Percentiles rank a stretch among this genome's conserved stretches.
These are phyloP conservation scores for Heteromyza rotundicornis DNA, from an alignment of 2,888 invertebrate genomes.

Conservation along the genomic window DNA sequence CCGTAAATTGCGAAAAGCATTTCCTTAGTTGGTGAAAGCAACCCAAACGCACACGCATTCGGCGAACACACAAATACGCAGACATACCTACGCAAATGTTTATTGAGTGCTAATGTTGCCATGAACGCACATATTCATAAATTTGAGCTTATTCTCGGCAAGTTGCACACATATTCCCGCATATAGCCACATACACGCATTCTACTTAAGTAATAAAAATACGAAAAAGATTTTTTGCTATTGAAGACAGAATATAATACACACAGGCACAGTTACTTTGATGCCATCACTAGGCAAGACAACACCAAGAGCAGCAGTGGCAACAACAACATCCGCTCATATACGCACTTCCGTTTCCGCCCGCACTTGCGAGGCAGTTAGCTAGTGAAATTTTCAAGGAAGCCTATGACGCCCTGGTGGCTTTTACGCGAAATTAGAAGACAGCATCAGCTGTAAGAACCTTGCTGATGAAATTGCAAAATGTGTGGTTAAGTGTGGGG, in stretches of 20 bases:
- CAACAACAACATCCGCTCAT: constrained; percentile 3
- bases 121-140: not conserved
- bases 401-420: not conserved
- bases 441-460: no score
- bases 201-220: no score
- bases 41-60: constrained; percentile 16
- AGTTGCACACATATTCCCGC: not conserved
- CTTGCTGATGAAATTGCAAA: no score
- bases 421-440: no score
- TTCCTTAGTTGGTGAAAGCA: no score
- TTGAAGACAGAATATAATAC: no score
- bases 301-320: no score
- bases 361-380: not conserved
- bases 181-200: not conserved
- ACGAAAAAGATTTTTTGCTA: no score
- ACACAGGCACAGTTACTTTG: not conserved
- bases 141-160: not conserved
- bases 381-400: no score
- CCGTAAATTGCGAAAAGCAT: not conserved
- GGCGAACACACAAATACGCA: constrained; percentile 15
- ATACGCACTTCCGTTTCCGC: not conserved
- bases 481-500: no score
- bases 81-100: constrained; percentile 48
- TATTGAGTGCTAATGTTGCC: constrained; percentile 52
- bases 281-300: not conserved